Base-by-base conservation (phyloP, 2,797 vertebrate genomes). In the Notolepis coatsorum region DNA sequence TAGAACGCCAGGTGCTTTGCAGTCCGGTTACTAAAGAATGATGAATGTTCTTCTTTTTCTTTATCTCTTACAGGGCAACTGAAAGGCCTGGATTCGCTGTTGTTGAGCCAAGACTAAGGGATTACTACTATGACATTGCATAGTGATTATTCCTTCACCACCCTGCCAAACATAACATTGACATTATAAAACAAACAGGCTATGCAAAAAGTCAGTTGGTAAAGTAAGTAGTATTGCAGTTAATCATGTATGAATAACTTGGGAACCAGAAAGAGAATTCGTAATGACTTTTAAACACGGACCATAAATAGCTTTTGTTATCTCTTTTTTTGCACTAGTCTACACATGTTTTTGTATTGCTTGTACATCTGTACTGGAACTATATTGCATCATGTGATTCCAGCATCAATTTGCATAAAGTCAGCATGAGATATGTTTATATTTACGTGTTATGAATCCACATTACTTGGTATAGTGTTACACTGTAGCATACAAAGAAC, bases 121-220 rank as follows among this genome's bases (percentile, higher is more conserved):
- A 96, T 33, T 98, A 94, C 84, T 97, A 99, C 73, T 99, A 99
- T 0, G 96, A 98, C 48, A 96, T 84, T 46, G 46, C 89, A 24
- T 81, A 89, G 24, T 91, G 62, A 91, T 64, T 12, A 15, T 37
- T 67, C 55, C 27, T 43, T 5, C n/a, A n/a, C n/a, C n/a, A n/a
- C n/a, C n/a, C n/a, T n/a, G n/a, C n/a, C n/a, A n/a, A n/a, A n/a
- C n/a, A n/a, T n/a, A n/a, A n/a, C n/a, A n/a, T 12, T 15, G 24
- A 43, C 27, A 25, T 12, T 50, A 27, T 12, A 27, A 53, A 17
- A 17, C 15, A 41, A 10, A n/a, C n/a, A 5, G 25, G 61, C 61
- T 61, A 70, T 81, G 63, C 69, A 79, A 72, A 62, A 55, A 61
- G 12, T 54, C 38, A 10, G 13, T 21, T 39, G 7, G 15, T 7